These are phyloP conservation scores for Lithobates pipiens DNA, from an alignment of 2,797 vertebrate species.

Conservation along the genomic window DNA sequence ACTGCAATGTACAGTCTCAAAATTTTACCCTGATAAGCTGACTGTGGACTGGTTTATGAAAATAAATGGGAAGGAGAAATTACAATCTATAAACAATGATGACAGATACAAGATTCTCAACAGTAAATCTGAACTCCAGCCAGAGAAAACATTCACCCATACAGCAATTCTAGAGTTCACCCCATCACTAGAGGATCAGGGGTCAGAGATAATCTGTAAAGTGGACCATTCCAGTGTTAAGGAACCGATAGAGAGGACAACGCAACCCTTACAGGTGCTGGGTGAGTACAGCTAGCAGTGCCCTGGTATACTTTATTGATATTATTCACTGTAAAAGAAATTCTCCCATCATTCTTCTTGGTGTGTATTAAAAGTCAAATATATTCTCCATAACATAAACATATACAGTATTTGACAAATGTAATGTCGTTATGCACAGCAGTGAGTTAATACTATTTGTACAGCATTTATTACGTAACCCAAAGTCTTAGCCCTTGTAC, in stretches of 20 bases:
- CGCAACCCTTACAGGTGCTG: conserved; percentile 3
- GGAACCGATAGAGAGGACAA: neutral
- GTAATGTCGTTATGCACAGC: too few species aligned
- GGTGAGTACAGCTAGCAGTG: neutral
- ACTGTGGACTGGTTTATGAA: conserved; percentile 19
- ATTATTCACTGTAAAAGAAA: too few species aligned
- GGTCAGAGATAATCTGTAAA: conserved; percentile 34
- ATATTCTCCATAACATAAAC: too few species aligned
- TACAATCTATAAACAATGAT: too few species aligned
- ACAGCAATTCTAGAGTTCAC: conserved; percentile 1
- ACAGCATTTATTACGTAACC: too few species aligned
- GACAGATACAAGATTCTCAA: neutral
- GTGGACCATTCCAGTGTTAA: neutral
- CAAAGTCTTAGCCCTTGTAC: too few species aligned
- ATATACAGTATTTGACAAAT: too few species aligned
- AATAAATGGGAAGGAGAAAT: neutral
- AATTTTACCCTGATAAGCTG: neutral
- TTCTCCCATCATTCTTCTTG: too few species aligned
- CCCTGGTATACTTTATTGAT: too few species aligned
- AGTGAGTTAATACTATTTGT: too few species aligned
- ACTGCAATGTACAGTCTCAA: conserved; percentile 4
- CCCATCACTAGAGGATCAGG: conserved; percentile 25
- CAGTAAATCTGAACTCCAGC: neutral
- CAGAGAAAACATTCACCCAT: conserved; percentile 6
- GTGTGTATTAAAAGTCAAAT: too few species aligned